Conservation (phyloP, 2,113 vertebrate species). For the Diadophis punctatus region DNA sequence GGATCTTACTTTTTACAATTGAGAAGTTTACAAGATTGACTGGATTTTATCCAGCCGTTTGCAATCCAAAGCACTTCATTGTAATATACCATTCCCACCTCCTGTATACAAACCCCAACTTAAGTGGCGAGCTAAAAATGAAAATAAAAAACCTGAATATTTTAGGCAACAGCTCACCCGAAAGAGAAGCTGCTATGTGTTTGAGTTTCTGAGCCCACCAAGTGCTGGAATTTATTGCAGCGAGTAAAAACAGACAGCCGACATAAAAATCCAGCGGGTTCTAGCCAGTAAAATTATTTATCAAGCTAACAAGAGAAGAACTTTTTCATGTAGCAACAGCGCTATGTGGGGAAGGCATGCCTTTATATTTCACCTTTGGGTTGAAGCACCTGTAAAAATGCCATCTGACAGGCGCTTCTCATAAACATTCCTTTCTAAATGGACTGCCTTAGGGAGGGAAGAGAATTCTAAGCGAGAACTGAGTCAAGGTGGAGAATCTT, state of each 20-base stretch:
- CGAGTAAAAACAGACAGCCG: slow-evolving; percentile 93
- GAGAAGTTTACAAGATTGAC: background rate
- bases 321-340: slow-evolving; percentile 86
- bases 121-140: slow-evolving; percentile 68
- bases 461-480: slow-evolving; percentile 54
- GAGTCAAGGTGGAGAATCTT: slow-evolving; percentile 60
- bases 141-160: slow-evolving; percentile 64
- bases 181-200: slow-evolving; percentile 75
- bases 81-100: background rate
- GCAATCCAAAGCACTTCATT: background rate
- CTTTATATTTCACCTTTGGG: slow-evolving; percentile 96
- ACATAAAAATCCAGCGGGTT: slow-evolving; percentile 96
- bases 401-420: slow-evolving; percentile 84
- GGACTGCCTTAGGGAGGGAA: slow-evolving; percentile 69
- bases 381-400: slow-evolving; percentile 88
- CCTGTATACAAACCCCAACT: slow-evolving; percentile 16
- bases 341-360: slow-evolving; percentile 84
- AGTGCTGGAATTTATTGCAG: slow-evolving; percentile 97
- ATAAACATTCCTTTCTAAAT: slow-evolving; percentile 87
- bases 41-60: background rate
- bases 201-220: slow-evolving; percentile 90
- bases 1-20: background rate
- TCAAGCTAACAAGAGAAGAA: slow-evolving; percentile 98
- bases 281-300: slow-evolving; percentile 97
- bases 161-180: slow-evolving; percentile 69